Conservation (phyloP, 2,113 vertebrate genomes). For the Loxodonta africana region DNA sequence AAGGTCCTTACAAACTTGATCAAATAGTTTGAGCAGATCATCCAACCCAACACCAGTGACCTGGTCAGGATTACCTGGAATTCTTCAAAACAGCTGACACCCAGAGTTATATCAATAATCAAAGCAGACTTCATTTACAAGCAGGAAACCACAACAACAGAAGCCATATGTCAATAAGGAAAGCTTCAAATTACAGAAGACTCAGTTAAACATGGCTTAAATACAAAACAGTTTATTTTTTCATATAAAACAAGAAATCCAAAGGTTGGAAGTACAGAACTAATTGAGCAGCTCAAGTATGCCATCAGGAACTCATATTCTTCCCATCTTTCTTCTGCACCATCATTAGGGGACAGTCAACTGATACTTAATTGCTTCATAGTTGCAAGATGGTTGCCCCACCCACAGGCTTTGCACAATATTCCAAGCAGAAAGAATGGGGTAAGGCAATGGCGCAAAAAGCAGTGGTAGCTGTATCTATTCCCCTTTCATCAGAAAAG, state of each 20-base stretch:
- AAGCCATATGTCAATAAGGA: not conserved
- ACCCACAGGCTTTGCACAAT: not conserved
- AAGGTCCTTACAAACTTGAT: not conserved
- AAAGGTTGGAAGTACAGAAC: not conserved
- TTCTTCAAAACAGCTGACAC: not conserved
- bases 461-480: not conserved
- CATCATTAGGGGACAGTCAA: not conserved
- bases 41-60: not conserved
- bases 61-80: not conserved
- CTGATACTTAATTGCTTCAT: not conserved
- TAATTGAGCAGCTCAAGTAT: not conserved
- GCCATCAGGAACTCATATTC: not conserved
- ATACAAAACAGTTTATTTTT: constrained; percentile 5
- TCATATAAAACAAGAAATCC: not conserved
- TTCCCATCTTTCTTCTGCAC: not conserved
- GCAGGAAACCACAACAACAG: not conserved
- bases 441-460: not conserved
- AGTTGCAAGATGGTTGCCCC: not conserved
- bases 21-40: constrained; percentile 15
- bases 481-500: constrained; percentile 22
- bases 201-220: not conserved
- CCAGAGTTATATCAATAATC: constrained; percentile 19
- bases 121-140: constrained; percentile 8
- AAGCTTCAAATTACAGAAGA: constrained; percentile 53
- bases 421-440: not conserved